These are phyloP conservation scores for Trachythela sp. DNA, from an alignment of 64 coral and sea anemone species.

Conservation along the genomic window DNA sequence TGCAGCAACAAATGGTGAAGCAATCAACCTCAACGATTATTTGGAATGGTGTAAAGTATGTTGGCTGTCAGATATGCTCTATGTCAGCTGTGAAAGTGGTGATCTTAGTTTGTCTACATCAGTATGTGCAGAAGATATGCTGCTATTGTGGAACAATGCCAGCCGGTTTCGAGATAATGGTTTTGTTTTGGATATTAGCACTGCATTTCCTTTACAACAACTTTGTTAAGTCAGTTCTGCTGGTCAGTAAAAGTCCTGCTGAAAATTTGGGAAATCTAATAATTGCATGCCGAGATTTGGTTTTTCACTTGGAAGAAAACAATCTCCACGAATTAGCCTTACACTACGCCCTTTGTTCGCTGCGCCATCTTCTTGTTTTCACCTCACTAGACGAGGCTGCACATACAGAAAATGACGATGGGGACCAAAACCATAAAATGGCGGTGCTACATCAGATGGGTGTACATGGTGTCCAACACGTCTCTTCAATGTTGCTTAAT, in stretches of 20 bases:
- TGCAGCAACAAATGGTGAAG: background rate
- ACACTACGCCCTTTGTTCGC: background rate
- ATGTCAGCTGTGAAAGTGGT: background rate
- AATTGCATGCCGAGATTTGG: background rate
- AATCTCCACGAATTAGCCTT: slow-evolving; percentile 1
- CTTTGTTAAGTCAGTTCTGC: background rate
- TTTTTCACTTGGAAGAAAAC: background rate
- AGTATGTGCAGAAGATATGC: background rate
- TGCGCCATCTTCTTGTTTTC: background rate
- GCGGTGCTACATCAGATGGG: background rate
- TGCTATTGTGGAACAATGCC: background rate
- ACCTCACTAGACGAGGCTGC: background rate
- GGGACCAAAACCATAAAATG: background rate
- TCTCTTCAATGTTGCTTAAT: background rate
- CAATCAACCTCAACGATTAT: background rate
- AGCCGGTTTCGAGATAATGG: background rate
- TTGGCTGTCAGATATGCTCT: background rate
- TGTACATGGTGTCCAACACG: background rate
- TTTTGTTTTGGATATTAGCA: background rate
- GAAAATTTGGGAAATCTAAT: background rate
- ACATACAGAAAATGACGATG: background rate
- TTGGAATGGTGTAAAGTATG: background rate
- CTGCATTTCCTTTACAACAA: background rate
- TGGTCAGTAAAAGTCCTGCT: background rate
- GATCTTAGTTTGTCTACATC: background rate